These are phyloP conservation scores for Zaprionus obscuricornis DNA, from an alignment of 2,888 invertebrate species.

Conservation along the genomic window DNA sequence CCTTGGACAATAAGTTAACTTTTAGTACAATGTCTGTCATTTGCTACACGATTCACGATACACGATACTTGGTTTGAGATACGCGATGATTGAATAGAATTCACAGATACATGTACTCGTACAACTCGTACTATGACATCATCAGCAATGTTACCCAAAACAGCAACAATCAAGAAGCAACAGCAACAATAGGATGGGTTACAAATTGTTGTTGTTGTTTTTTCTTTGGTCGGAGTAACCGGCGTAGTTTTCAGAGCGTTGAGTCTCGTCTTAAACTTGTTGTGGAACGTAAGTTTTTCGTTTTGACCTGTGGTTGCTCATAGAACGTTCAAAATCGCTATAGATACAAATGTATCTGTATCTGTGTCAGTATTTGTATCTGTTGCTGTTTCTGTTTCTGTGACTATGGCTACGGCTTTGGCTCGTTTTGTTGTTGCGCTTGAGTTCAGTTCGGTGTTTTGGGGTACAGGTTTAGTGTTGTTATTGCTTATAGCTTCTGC, in stretches of 20 bases:
- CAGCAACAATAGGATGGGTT: slow-evolving; percentile 22
- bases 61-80: slow-evolving; percentile 27
- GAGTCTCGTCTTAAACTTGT: slow-evolving; percentile 62
- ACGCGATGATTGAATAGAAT: background rate
- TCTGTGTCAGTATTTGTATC: slow-evolving; percentile 6
- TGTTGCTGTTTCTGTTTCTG: slow-evolving; percentile 16
- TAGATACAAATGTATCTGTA: slow-evolving; percentile 22
- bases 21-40: too few species aligned
- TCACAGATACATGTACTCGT: background rate
- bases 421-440: slow-evolving; percentile 47
- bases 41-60: background rate
- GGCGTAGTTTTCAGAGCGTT: too few species aligned
- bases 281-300: slow-evolving; percentile 63
- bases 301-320: slow-evolving; percentile 52
- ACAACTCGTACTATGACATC: slow-evolving; percentile 54
- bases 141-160: slow-evolving; percentile 43
- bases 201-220: slow-evolving; percentile 26
- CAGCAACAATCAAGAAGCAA: background rate
- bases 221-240: too few species aligned
- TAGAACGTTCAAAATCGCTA: slow-evolving; percentile 38
- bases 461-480: slow-evolving; percentile 65
- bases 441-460: slow-evolving; percentile 54
- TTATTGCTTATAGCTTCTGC: slow-evolving; percentile 52
- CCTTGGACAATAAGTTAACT: slow-evolving; percentile 56
- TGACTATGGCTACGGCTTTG: background rate